These are phyloP conservation scores for Xylocopa sonorina DNA, from an alignment of 1,140 invertebrate species.

Conservation along the genomic window DNA sequence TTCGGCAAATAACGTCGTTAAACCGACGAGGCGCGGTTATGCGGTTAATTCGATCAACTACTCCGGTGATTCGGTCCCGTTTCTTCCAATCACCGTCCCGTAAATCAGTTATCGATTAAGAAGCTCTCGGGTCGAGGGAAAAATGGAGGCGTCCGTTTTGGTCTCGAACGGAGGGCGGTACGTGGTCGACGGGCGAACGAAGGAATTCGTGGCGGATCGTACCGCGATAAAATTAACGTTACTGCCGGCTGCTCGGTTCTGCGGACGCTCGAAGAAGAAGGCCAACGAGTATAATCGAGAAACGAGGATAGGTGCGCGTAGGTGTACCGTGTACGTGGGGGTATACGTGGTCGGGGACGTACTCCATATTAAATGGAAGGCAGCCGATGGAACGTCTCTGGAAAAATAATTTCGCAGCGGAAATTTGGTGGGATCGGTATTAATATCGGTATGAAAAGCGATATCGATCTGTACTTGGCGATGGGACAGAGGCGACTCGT, in stretches of 20 bases:
- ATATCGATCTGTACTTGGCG: not conserved
- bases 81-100: conserved; percentile 48
- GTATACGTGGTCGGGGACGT: not conserved
- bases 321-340: too few relatives aligned
- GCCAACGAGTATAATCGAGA: not conserved
- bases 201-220: conserved; percentile 37
- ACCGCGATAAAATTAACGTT: conserved; percentile 53
- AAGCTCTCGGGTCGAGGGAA: conserved; percentile 8
- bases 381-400: not conserved
- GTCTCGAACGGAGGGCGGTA: too few relatives aligned
- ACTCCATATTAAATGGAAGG: conserved; percentile 1
- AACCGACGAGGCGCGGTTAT: not conserved
- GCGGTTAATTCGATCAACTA: conserved; percentile 26
- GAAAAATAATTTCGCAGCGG: not conserved
- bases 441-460: not conserved
- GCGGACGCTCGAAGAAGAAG: conserved; percentile 19
- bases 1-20: conserved; percentile 13
- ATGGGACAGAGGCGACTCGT: not conserved
- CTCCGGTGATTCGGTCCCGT: conserved; percentile 12
- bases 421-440: not conserved
- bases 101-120: conserved; percentile 58
- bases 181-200: not conserved
- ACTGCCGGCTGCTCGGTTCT: conserved; percentile 8
- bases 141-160: conserved; percentile 7
- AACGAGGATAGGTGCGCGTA: too few relatives aligned